Evolutionary conservation across 1,140 invertebrate species (phyloP), one percentile per base, ranked within the genome.

Genomic region (Achatina immaculata): DNA sequence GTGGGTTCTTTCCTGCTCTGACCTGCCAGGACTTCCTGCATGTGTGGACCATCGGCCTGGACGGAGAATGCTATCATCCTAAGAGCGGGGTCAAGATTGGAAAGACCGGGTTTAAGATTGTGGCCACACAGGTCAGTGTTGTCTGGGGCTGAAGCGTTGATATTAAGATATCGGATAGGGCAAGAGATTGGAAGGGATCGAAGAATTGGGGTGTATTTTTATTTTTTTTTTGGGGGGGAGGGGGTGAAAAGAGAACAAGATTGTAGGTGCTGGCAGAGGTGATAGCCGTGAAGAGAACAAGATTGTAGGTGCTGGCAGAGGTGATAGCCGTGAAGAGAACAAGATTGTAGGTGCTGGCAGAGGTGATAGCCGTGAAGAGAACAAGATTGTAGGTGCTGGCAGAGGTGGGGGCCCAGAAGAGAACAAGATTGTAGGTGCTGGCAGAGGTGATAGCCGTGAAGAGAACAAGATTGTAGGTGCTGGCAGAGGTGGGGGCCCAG

Each of bases 41-140:
- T 16, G 66, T 68, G 24, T 84, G 83, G 83, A 31, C 76, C 0
- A 40, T 84, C 0, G 83, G 83, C 7, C 48, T 75, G 21, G 45
- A 66, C 24, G 83, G 83, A 24, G 38, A 69, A 38, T 84, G 83
- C 72, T 58, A 74, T 24, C 82, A 81, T 40, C 45, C 71, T n/a
- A 45, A 82, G 7, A 74, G 65, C 14, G 83, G 83, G 11, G 43
- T 83, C 40, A 66, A 79, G 31, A 83, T 84, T 31, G 83, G 83
- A 1, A 75, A 55, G 7, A 65, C 11, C 48, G 81, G 82, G 21
- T 80, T 51, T 36, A 84, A 79, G 69, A 45, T 48, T 24, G 68
- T 79, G 24, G 78, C 51, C 21, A 72, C 80, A 62, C 81, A 84
- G 81, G 81, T 83, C 9, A 36, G 48, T 72, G 21, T 19, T 55